Base-by-base conservation (phyloP, 1,140 invertebrate species). In the Psilanteris sp. region DNA sequence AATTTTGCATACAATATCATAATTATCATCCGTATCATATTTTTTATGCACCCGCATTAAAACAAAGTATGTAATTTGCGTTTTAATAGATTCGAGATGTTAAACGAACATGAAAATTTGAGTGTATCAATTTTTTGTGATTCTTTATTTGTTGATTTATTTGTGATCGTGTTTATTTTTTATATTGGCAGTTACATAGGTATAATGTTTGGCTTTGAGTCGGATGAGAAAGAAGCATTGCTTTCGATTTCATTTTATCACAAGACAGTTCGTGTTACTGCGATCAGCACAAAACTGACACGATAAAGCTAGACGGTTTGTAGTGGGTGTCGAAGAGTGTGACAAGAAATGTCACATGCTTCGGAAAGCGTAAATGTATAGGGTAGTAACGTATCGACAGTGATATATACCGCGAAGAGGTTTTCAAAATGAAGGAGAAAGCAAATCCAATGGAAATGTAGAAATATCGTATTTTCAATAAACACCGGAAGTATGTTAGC, bases 331-430 rank as follows among this genome's bases (percentile, higher is more conserved):
- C 75, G 79, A 75, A 66, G 78, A 77, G 80, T 81, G 80, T 85
- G 83, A 85, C 85, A 85, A 85, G 84, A 86, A 86, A 84, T 83
- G 81, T 85, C 83, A 83, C 81, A 81, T 79, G 82, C 75, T 85
- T 81, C 77, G 74, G 59, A 81, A 81, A 74, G 64, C 77, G 74
- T 79, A 80, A 79, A 81, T 81, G 78, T 77, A 73, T 71, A 67
- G 59, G 78, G 72, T 57, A 39, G 55, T 46, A 41, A 41, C 34
- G 26, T 67, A 66, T 64, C 62, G 61, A 64, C 57, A 50, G 44
- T 73, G 77, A 78, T 75, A 55, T 62, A 72, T 78, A 77, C 70
- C 50, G 14, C 36, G 27, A 34, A 39, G 44, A 68, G 75, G 59
- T 64, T 70, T 74, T 52, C 20, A 66, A 74, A 78, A 73, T 37